Evolutionary conservation across 2,888 invertebrate species (phyloP), one percentile per base, ranked within the genome.

Genomic region (Nymphalis polychloros): DNA sequence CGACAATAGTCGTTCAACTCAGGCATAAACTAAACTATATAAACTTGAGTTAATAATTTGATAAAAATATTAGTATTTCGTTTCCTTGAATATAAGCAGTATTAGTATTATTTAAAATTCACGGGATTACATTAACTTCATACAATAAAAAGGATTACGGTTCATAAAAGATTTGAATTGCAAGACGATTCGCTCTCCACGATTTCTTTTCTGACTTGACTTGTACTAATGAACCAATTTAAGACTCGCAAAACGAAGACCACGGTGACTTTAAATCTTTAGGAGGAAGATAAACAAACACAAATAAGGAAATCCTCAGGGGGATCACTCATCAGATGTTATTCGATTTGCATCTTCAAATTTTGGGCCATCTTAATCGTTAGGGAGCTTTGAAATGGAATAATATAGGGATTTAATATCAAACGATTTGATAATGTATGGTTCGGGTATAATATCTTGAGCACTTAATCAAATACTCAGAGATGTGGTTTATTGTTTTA

Each of bases 201-300:
- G 59, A 47, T 52, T 59, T 62, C 69, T 65, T 68, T 55, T 68
- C 59, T 20, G 17, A 73, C 74, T 68, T 72, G 70, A 71, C 73
- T 73, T 59, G 35, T 77, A 75, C 71, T 82, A 85, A 83, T 79
- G 76, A 84, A 81, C 80, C 82, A 83, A 84, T 84, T 85, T 79
- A 76, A 76, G 77, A 82, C 72, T 72, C 75, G 75, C 78, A 79
- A 75, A 79, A 79, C 76, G 77, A 77, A 79, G 55, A 49, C 61
- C 19, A 63, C 31, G 63, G 35, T 52, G 70, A 75, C 76, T 79
- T 81, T 79, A 80, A 83, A 82, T 82, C 79, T 78, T 62, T 63
- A 73, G 72, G 72, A 74, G 76, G 73, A 72, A 72, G 76, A 73
- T 77, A 78, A 82, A 80, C 75, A 81, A 83, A 71, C 63, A 71